phyloP scores from a whole-genome alignment of 2,888 invertebrate genomes.

The Eupithecia subumbrata region DNA sequence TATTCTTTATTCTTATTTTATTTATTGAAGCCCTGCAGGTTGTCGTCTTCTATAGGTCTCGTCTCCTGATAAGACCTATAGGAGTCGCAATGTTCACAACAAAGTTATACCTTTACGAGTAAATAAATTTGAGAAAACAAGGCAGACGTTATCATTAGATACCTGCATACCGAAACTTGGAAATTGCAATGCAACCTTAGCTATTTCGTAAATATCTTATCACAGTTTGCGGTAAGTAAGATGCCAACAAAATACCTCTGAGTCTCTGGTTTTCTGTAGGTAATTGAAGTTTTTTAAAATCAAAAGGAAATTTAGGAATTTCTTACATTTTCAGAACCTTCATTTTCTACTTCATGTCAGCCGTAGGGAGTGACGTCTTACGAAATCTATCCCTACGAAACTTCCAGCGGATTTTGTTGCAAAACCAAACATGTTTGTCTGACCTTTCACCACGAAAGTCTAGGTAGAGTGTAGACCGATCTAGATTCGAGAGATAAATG shows the following conservation, averaged over 20 bases:
- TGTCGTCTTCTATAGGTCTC: too few relatives aligned
- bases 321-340: not conserved
- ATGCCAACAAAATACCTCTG: not conserved
- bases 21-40: too few relatives aligned
- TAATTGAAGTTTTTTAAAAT: not conserved
- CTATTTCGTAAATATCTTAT: not conserved
- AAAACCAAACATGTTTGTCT: constrained; percentile 62
- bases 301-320: not conserved
- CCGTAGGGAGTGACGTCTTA: constrained; percentile 30
- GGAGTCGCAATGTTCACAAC: too few relatives aligned
- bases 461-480: constrained; percentile 57
- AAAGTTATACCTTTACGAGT: too few relatives aligned
- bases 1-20: too few relatives aligned
- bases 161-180: too few relatives aligned
- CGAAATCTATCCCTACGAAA: constrained; percentile 47
- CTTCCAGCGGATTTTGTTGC: constrained; percentile 50
- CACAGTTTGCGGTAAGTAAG: not conserved
- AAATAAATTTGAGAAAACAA: too few relatives aligned
- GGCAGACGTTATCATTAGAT: too few relatives aligned
- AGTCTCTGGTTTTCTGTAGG: not conserved
- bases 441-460: constrained; percentile 78
- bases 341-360: not conserved
- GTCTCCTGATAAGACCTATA: too few relatives aligned
- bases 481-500: constrained; percentile 76
- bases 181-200: too few relatives aligned